Evolutionary conservation across 1,140 invertebrate genomes (phyloP).

Genomic region (Drosophila equinoxialis): DNA sequence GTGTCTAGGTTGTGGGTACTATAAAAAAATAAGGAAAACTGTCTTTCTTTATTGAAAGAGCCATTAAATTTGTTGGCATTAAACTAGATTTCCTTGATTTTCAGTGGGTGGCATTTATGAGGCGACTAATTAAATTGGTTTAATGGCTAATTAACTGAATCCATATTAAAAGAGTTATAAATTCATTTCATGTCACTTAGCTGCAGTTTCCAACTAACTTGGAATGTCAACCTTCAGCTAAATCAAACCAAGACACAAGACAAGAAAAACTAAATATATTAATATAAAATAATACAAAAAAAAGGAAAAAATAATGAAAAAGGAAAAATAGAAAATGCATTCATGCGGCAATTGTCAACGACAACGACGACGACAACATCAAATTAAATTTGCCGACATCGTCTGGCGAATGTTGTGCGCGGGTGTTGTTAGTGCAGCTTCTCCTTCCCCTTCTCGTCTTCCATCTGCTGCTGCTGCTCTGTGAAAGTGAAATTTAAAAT

Average conservation of each 20-base stretch:
- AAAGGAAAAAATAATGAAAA: constrained; percentile 27
- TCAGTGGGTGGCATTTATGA: constrained; percentile 46
- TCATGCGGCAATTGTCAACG: constrained; percentile 66
- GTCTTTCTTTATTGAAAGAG: constrained; percentile 39
- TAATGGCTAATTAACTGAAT: constrained; percentile 44
- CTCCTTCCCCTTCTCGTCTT: background rate
- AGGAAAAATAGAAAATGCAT: constrained; percentile 52
- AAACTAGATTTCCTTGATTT: constrained; percentile 38
- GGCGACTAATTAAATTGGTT: constrained; percentile 61
- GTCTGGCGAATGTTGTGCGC: constrained; percentile 59
- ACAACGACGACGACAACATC: constrained; percentile 62
- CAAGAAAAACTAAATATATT: constrained; percentile 13
- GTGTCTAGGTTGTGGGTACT: constrained; percentile 54
- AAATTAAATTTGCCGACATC: constrained; percentile 64
- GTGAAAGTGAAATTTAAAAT: constrained; percentile 64
- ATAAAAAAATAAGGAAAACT: constrained; percentile 16
- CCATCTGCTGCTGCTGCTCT: constrained; percentile 17
- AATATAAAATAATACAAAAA: constrained; percentile 11
- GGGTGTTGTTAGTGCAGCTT: constrained; percentile 37
- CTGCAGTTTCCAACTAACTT: constrained; percentile 34
- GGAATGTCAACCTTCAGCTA: constrained; percentile 59
- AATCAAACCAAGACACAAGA: constrained; percentile 19
- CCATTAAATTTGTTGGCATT: constrained; percentile 53
- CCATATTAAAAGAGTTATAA: constrained; percentile 50
- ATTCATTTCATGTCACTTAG: constrained; percentile 55